These are phyloP conservation scores for Orius laevigatus DNA, from an alignment of 1,140 invertebrate genomes.

Conservation along the genomic window DNA sequence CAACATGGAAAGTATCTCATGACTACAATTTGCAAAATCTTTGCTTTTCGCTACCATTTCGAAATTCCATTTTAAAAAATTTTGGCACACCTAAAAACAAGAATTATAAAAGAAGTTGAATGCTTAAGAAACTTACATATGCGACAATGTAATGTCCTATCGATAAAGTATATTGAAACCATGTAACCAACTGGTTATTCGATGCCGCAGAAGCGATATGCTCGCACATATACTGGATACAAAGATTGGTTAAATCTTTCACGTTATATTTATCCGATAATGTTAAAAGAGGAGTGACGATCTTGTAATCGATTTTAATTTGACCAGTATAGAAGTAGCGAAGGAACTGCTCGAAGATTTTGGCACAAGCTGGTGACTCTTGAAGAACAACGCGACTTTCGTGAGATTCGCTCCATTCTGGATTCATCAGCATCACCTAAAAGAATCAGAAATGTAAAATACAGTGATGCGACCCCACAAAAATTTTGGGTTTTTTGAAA, in stretches of 20 bases:
- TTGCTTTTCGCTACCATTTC: slow-evolving; percentile 58
- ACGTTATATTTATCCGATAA: slow-evolving; percentile 91
- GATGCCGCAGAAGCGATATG: slow-evolving; percentile 69
- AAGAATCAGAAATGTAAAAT: slow-evolving; percentile 18
- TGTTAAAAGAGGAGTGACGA: slow-evolving; percentile 69
- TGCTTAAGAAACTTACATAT: slow-evolving; percentile 2
- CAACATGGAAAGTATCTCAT: slow-evolving; percentile 57
- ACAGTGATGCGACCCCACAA: no score
- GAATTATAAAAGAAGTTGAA: background rate
- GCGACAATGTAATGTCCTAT: background rate
- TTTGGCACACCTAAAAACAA: slow-evolving; percentile 42
- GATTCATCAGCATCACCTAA: slow-evolving; percentile 86
- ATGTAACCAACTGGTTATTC: slow-evolving; percentile 65
- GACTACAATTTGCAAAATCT: slow-evolving; percentile 70
- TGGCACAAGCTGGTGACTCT: slow-evolving; percentile 67
- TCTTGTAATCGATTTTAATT: slow-evolving; percentile 63
- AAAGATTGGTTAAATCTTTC: slow-evolving; percentile 66
- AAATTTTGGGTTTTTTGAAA: background rate
- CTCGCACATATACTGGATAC: slow-evolving; percentile 72
- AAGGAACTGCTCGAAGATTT: slow-evolving; percentile 77
- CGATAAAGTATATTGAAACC: slow-evolving; percentile 75
- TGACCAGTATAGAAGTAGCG: slow-evolving; percentile 84
- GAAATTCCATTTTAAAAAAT: slow-evolving; percentile 86
- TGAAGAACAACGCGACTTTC: slow-evolving; percentile 67
- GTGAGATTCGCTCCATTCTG: slow-evolving; percentile 74